A percentile compares a stretch with the other conserved stretches of the same genome.
These are phyloP conservation scores for Meles meles DNA, from an alignment of 2,113 vertebrate species.

Conservation along the genomic window DNA sequence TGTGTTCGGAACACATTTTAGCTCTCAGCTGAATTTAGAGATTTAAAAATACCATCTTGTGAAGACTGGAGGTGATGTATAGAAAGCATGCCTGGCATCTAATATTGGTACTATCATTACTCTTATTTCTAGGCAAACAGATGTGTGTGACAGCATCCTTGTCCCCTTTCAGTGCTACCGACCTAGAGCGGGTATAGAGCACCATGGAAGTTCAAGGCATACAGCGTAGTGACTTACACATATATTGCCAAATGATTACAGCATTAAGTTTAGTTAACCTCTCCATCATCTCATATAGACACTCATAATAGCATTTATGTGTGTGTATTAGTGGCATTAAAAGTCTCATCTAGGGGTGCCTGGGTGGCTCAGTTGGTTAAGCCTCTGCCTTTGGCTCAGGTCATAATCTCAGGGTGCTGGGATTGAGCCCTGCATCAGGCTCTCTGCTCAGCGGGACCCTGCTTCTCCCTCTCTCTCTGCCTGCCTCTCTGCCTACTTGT, in stretches of 20 bases:
- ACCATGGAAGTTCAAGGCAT: not conserved
- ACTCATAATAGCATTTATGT: not conserved
- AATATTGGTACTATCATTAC: accelerated
- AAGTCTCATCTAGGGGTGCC: not conserved
- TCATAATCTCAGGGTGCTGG: too few relatives aligned
- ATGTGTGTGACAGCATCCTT: not conserved
- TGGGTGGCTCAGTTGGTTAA: too few relatives aligned
- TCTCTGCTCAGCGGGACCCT: too few relatives aligned
- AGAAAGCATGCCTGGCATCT: not conserved
- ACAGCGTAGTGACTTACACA: not conserved
- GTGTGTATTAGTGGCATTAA: too few relatives aligned
- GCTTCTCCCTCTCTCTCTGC: too few relatives aligned
- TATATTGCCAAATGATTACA: not conserved
- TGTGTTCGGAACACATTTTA: not conserved
- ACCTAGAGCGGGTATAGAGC: not conserved
- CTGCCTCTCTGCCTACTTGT: too few relatives aligned
- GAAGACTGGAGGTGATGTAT: not conserved
- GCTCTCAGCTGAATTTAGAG: not conserved
- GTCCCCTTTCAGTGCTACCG: too few relatives aligned
- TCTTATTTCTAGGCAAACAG: not conserved
- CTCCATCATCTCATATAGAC: not conserved
- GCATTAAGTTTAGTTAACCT: not conserved
- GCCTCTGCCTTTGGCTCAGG: too few relatives aligned
- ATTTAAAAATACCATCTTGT: not conserved
- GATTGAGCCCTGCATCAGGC: too few relatives aligned